phyloP scores from a whole-genome alignment of 2,888 invertebrate genomes.

The Idaea dimidiata region DNA sequence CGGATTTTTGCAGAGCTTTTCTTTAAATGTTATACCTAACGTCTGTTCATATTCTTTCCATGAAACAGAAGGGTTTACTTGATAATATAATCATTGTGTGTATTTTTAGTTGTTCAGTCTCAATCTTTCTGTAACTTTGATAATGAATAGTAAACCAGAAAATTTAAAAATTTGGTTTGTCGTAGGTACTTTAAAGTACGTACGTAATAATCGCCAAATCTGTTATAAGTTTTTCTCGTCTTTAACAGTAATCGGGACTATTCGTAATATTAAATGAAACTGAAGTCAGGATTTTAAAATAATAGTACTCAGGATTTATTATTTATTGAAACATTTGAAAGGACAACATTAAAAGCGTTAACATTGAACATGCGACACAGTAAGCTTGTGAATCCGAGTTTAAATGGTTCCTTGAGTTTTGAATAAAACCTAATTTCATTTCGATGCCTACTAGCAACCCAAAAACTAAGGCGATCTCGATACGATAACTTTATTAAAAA shows the following conservation, averaged over 20 bases:
- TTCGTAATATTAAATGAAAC: not conserved
- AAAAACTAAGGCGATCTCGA: not conserved
- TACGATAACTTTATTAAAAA: not conserved
- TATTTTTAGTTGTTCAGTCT: too few relatives aligned
- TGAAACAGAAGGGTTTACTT: too few relatives aligned
- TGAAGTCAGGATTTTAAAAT: not conserved
- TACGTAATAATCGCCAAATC: not conserved
- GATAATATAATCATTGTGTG: too few relatives aligned
- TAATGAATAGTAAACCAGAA: too few relatives aligned
- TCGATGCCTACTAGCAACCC: not conserved
- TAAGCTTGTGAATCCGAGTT: constrained; percentile 25
- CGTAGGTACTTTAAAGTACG: too few relatives aligned
- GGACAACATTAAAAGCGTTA: constrained; percentile 40
- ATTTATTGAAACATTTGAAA: not conserved
- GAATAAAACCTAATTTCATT: not conserved
- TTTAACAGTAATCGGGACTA: not conserved
- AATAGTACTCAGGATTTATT: not conserved
- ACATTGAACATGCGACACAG: constrained; percentile 44
- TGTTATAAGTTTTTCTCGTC: not conserved
- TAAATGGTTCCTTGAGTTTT: not conserved
- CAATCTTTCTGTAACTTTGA: too few relatives aligned
- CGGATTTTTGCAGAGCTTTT: too few relatives aligned
- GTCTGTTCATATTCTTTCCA: too few relatives aligned
- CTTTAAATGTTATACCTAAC: too few relatives aligned
- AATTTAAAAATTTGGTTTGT: too few relatives aligned